Evolutionary conservation across 2,888 invertebrate genomes (phyloP).

Genomic region (Ennomos quercinarius): DNA sequence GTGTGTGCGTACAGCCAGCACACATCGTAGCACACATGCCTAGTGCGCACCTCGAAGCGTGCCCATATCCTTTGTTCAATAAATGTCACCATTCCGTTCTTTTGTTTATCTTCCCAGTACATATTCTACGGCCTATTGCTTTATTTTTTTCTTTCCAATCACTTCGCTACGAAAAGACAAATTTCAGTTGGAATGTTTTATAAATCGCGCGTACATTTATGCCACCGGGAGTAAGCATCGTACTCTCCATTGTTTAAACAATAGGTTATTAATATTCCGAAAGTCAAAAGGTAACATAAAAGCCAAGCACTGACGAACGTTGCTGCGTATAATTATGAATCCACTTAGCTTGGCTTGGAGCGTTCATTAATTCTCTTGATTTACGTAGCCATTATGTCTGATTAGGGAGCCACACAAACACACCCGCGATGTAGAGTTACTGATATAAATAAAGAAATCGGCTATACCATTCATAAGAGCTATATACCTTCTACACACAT

Average conservation of each 20-base stretch:
- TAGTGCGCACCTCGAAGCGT: slow-evolving; percentile 9
- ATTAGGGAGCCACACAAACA: slow-evolving; percentile 22
- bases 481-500: neutral
- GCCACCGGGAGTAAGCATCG: slow-evolving; percentile 1
- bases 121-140: slow-evolving; percentile 1
- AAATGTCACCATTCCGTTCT: slow-evolving; percentile 16
- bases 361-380: slow-evolving; percentile 31
- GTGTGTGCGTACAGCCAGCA: slow-evolving; percentile 2
- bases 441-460: slow-evolving; percentile 10
- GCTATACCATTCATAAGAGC: slow-evolving; percentile 7
- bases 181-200: slow-evolving; percentile 8
- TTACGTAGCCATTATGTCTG: slow-evolving; percentile 28
- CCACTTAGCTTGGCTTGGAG: slow-evolving; percentile 21
- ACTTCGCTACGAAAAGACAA: slow-evolving; percentile 2
- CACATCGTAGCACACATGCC: slow-evolving; percentile 7
- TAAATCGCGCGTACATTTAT: slow-evolving; percentile 9
- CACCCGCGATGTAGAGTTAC: slow-evolving; percentile 9
- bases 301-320: slow-evolving; percentile 15
- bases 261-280: slow-evolving; percentile 39
- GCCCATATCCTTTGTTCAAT: slow-evolving; percentile 25
- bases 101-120: slow-evolving; percentile 16
- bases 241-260: slow-evolving; percentile 25
- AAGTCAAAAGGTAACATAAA: slow-evolving; percentile 36
- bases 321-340: slow-evolving; percentile 21
- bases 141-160: slow-evolving; percentile 4